Conservation (phyloP, 2,888 invertebrate genomes). For the Dynastes grantii region DNA sequence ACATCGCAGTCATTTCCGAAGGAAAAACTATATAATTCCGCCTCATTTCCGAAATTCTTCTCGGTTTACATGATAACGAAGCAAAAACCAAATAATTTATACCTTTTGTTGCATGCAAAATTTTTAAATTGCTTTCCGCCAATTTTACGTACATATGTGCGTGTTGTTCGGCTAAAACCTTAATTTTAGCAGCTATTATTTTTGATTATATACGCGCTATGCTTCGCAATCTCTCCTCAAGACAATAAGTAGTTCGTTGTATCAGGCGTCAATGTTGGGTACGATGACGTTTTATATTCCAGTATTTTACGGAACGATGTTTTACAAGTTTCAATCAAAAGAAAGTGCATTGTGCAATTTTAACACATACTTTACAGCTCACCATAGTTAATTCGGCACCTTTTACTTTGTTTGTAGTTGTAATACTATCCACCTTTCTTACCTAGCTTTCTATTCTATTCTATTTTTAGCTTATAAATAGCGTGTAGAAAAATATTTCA, state of each 20-base stretch:
- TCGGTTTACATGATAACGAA: slow-evolving; percentile 12
- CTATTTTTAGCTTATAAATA: too few relatives aligned
- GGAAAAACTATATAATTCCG: slow-evolving; percentile 14
- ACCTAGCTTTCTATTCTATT: too few relatives aligned
- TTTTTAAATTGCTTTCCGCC: slow-evolving; percentile 40
- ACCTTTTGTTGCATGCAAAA: slow-evolving; percentile 19
- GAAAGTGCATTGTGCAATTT: too few relatives aligned
- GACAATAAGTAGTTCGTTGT: slow-evolving; percentile 16
- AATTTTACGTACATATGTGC: slow-evolving; percentile 26
- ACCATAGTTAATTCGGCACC: too few relatives aligned
- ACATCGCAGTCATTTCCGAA: background rate
- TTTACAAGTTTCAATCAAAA: background rate
- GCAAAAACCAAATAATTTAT: slow-evolving; percentile 19
- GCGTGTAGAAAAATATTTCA: too few relatives aligned
- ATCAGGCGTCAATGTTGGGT: background rate
- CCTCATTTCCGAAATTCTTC: slow-evolving; percentile 18
- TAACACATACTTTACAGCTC: too few relatives aligned
- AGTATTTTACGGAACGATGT: background rate
- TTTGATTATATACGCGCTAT: slow-evolving; percentile 24
- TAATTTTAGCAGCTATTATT: slow-evolving; percentile 19
- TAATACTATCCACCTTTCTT: too few relatives aligned
- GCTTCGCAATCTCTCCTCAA: background rate
- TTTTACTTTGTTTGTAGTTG: too few relatives aligned
- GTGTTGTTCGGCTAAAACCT: slow-evolving; percentile 19
- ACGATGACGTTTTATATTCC: background rate